Conservation (phyloP, 2,888 invertebrate genomes). For the Hypselothyrea guttata region DNA sequence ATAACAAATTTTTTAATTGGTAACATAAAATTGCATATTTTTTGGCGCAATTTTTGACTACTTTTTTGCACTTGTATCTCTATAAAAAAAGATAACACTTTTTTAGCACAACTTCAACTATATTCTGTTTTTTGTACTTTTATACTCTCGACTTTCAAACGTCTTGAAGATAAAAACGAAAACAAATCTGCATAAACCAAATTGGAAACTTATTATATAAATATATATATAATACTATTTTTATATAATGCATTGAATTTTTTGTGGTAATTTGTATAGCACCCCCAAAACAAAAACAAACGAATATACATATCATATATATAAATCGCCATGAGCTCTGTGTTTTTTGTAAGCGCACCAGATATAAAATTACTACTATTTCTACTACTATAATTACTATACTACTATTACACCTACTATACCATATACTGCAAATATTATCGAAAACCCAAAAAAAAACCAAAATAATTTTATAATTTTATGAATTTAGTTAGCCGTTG, state of each 20-base stretch:
- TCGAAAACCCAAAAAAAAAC: slow-evolving; percentile 37
- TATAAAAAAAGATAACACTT: slow-evolving; percentile 44
- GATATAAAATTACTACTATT: slow-evolving; percentile 32
- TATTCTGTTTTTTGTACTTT: slow-evolving; percentile 67
- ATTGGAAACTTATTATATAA: slow-evolving; percentile 40
- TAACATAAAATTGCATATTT: slow-evolving; percentile 78
- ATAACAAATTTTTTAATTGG: slow-evolving; percentile 62
- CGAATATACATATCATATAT: background rate
- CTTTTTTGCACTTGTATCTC: slow-evolving; percentile 76
- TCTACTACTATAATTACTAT: slow-evolving; percentile 20
- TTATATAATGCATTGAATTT: slow-evolving; percentile 70
- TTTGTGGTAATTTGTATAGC: slow-evolving; percentile 80
- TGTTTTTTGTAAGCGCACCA: slow-evolving; percentile 70
- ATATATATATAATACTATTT: slow-evolving; percentile 62
- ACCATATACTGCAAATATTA: slow-evolving; percentile 36
- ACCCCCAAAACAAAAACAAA: slow-evolving; percentile 47
- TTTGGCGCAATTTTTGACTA: slow-evolving; percentile 80
- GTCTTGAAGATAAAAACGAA: slow-evolving; percentile 41
- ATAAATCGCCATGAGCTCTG: slow-evolving; percentile 53
- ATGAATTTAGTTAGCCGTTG: slow-evolving; percentile 49
- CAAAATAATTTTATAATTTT: slow-evolving; percentile 39
- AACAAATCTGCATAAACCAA: slow-evolving; percentile 16
- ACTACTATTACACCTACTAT: slow-evolving; percentile 19
- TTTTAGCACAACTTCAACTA: slow-evolving; percentile 63
- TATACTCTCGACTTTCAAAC: slow-evolving; percentile 51